These are phyloP conservation scores for Euura saliciscinereae DNA, from an alignment of 1,140 invertebrate genomes.

Conservation along the genomic window DNA sequence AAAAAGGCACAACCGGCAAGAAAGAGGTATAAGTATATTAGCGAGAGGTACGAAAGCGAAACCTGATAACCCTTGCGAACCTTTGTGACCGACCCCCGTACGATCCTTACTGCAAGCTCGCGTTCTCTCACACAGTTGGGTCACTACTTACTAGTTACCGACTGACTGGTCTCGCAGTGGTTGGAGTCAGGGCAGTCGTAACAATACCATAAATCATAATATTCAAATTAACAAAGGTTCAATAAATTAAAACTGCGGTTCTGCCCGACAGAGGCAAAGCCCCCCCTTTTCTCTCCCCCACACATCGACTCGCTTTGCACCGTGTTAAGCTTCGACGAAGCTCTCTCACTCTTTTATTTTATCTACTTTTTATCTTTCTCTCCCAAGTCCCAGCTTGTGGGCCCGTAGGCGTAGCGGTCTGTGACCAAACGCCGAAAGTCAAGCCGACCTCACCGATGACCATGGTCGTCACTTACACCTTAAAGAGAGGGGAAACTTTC, in stretches of 20 bases:
- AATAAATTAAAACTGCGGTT: slow-evolving; percentile 37
- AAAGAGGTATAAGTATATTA: not conserved
- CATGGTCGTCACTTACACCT: not conserved
- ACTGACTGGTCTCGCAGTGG: not conserved
- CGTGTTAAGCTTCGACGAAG: not conserved
- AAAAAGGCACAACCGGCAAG: too few species aligned
- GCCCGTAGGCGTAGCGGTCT: slow-evolving; percentile 6
- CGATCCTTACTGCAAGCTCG: not conserved
- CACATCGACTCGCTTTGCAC: slow-evolving; percentile 7
- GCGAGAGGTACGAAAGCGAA: not conserved
- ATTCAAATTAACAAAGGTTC: slow-evolving; percentile 40
- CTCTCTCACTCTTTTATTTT: not conserved
- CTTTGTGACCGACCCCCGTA: not conserved
- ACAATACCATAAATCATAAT: slow-evolving; percentile 40
- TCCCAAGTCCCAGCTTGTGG: not conserved
- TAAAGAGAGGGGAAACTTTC: not conserved
- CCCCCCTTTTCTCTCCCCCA: slow-evolving; percentile 11
- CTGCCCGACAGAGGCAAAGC: slow-evolving; percentile 17
- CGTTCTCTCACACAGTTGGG: not conserved
- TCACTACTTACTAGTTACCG: not conserved
- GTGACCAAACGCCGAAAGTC: slow-evolving; percentile 6
- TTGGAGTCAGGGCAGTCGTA: slow-evolving; percentile 26
- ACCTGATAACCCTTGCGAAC: not conserved
- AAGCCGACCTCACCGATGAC: not conserved
- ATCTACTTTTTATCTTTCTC: not conserved